A percentile compares a stretch with the other conserved stretches of the same genome.
Conservation (phyloP, 2,113 vertebrate genomes). For the Anguilla japonica region DNA sequence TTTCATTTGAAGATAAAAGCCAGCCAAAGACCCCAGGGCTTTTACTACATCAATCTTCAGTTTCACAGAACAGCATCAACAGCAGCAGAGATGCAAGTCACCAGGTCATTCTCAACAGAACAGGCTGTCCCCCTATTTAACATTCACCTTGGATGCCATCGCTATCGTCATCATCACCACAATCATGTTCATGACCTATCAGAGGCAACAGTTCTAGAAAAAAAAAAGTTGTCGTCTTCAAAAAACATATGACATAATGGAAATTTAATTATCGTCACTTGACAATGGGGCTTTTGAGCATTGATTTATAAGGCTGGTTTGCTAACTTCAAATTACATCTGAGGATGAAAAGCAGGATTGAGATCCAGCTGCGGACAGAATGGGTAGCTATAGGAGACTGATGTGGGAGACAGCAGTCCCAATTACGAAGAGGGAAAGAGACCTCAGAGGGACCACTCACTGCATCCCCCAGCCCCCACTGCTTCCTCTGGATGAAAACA, state of each 20-base stretch:
- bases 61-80: conserved; percentile 7
- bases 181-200: not conserved
- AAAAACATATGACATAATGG: not conserved
- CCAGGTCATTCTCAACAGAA: not conserved
- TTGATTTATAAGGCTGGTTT: not conserved
- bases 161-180: not conserved
- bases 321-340: not conserved
- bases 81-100: not conserved
- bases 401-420: not conserved
- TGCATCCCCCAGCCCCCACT: not conserved
- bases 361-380: not conserved
- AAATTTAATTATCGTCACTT: not conserved
- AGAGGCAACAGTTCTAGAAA: not conserved
- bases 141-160: conserved; percentile 8
- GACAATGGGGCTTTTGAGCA: not conserved
- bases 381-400: not conserved
- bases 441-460: not conserved
- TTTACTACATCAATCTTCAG: not conserved
- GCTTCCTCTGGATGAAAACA: not conserved
- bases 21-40: not conserved
- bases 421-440: conserved; percentile 3
- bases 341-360: not conserved
- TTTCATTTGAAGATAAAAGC: conserved; percentile 23
- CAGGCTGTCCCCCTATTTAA: not conserved
- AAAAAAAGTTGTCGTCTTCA: not conserved